phyloP scores from a whole-genome alignment of 1,140 invertebrate species.

The Meteorus sp. region DNA sequence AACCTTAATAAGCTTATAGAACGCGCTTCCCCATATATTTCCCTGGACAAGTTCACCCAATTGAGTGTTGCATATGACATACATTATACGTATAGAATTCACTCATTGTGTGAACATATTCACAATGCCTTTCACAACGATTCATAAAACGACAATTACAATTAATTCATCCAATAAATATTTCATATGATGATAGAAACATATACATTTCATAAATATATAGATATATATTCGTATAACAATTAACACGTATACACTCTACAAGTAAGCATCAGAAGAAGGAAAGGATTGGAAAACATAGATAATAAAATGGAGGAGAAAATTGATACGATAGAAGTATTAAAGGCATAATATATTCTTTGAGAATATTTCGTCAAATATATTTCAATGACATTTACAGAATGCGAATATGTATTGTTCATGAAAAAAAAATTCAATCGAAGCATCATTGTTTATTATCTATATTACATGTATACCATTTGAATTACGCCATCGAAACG shows the following conservation, averaged over 20 bases:
- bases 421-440: slow-evolving; percentile 7
- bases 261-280: too few relatives aligned
- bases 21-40: background rate
- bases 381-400: slow-evolving; percentile 6
- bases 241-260: background rate
- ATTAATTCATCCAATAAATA: slow-evolving; percentile 5
- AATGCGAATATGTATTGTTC: slow-evolving; percentile 6
- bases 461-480: too few relatives aligned
- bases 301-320: background rate
- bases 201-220: background rate
- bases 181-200: background rate
- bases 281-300: too few relatives aligned
- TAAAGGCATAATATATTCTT: slow-evolving; percentile 21
- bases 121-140: slow-evolving; percentile 17
- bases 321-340: background rate
- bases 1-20: slow-evolving; percentile 1
- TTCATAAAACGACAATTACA: slow-evolving; percentile 5
- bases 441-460: too few relatives aligned
- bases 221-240: slow-evolving; percentile 3
- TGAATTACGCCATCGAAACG: too few relatives aligned
- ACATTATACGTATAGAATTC: background rate
- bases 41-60: background rate
- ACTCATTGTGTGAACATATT: background rate
- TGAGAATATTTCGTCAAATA: slow-evolving; percentile 20
- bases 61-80: background rate